phyloP scores from a whole-genome alignment of 2,113 vertebrate genomes.

The Morone chrysops region DNA sequence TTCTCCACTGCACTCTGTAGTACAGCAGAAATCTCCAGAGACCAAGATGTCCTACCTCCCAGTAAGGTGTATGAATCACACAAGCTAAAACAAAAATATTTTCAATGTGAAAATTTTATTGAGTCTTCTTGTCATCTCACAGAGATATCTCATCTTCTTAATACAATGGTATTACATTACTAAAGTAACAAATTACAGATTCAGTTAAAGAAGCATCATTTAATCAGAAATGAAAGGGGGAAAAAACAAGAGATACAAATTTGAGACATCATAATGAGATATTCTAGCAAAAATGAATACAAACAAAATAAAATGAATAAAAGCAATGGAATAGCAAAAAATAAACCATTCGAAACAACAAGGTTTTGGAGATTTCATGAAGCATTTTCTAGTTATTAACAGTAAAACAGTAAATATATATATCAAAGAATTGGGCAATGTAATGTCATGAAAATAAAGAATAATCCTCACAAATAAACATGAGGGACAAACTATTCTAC shows the following conservation, averaged over 20 bases:
- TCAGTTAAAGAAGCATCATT: slow-evolving; percentile 23
- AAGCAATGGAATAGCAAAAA: not conserved
- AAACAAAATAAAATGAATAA: not conserved
- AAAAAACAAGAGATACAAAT: slow-evolving; percentile 3
- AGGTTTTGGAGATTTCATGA: not conserved
- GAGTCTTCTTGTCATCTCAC: slow-evolving; percentile 74
- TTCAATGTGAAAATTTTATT: slow-evolving; percentile 87
- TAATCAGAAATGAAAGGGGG: slow-evolving; percentile 20
- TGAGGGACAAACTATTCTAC: not conserved
- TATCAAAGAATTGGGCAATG: no score
- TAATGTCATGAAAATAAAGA: slow-evolving; percentile 6
- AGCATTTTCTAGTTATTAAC: no score
- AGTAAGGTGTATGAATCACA: not conserved
- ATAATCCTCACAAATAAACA: not conserved
- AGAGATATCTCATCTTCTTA: slow-evolving; percentile 77
- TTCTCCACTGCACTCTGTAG: not conserved
- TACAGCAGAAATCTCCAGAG: slow-evolving; percentile 10
- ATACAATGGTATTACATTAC: slow-evolving; percentile 82
- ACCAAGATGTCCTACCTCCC: not conserved
- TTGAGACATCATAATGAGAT: slow-evolving; percentile 30
- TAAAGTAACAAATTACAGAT: slow-evolving; percentile 48
- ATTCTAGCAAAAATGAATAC: not conserved
- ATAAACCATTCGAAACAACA: not conserved
- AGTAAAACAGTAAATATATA: slow-evolving; percentile 1
- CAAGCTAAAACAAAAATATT: slow-evolving; percentile 45